Evolutionary conservation across 2,888 invertebrate genomes (phyloP), one percentile per base, ranked within the genome.

Genomic region (Gari tellinella): DNA sequence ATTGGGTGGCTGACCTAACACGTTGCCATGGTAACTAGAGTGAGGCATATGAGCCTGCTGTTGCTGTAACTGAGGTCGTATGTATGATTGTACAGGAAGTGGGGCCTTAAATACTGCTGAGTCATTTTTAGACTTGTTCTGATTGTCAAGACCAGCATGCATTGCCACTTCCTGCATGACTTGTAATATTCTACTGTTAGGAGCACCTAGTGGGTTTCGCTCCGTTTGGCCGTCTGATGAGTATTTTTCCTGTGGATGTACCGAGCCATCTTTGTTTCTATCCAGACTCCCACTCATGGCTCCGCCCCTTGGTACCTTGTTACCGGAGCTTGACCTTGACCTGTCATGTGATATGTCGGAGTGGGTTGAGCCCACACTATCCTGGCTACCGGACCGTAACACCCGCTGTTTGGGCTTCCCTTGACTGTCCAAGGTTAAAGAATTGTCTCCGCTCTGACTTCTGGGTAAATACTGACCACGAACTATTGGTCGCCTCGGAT

Each of bases 381-480:
- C 96, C 64, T 95, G 95, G 88, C 96, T 96, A 74, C 96, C 96
- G 68, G 96, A 95, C 67, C 95, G 93, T 61, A 95, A 93, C 0
- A 95, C 95, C 73, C 90, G 74, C 63, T 89, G 75, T 61, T 55
- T 51, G 46, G 89, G 81, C 46, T 86, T 85, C 12, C 85, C 61
- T 12, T 80, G 70, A 21, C 72, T 80, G 25, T 88, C 86, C 15
- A 81, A 64, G 41, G 83, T 56, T 5, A 83, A 79, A 7, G 86
- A 70, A 37, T 80, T 79, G 53, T 88, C 88, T 4, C 84, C 85
- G 63, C 87, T 88, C 43, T 77, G 76, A 19, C 78, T 81, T n/a
- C 83, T 74, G 2, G 79, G 79, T 23, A 78, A 69, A 17, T 73
- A 52, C 17, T 80, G 82, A n/a, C 82, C 82, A 17, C 84, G 65